Conservation (phyloP, 2,113 vertebrate species). For the Nanorana parkeri region DNA sequence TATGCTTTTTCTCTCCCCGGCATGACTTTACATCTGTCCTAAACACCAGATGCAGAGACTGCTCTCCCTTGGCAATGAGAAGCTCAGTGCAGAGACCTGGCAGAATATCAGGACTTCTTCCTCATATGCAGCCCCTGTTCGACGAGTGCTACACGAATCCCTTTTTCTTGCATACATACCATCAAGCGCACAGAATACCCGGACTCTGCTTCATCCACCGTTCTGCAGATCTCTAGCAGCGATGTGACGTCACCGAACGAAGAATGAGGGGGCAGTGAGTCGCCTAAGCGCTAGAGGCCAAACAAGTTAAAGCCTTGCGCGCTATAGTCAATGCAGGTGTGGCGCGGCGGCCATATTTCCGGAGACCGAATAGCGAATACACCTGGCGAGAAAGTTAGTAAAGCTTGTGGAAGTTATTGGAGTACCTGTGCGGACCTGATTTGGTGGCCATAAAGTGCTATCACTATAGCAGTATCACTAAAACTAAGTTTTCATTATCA, state of each 20-base stretch:
- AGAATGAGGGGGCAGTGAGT: neutral
- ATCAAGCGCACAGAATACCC: neutral
- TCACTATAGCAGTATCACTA: no score
- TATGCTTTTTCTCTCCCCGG: no score
- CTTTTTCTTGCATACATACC: no score
- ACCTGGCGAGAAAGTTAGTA: neutral
- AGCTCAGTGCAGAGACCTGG: neutral
- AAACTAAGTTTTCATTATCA: no score
- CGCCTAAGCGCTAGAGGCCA: conserved; percentile 6
- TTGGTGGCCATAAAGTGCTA: no score
- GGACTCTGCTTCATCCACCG: neutral
- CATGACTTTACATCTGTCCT: no score
- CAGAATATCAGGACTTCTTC: no score
- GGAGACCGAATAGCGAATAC: neutral
- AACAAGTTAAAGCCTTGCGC: no score
- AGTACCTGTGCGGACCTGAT: no score
- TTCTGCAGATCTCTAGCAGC: conserved; percentile 27
- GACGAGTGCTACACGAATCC: no score
- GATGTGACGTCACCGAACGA: conserved; percentile 23
- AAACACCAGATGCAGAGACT: neutral
- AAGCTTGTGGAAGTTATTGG: neutral
- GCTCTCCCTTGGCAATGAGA: neutral
- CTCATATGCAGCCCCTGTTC: no score
- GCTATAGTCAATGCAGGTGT: neutral
- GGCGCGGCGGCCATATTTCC: conserved; percentile 9